Conservation (phyloP, 2,797 vertebrate genomes). For the Coregonus sp. region DNA sequence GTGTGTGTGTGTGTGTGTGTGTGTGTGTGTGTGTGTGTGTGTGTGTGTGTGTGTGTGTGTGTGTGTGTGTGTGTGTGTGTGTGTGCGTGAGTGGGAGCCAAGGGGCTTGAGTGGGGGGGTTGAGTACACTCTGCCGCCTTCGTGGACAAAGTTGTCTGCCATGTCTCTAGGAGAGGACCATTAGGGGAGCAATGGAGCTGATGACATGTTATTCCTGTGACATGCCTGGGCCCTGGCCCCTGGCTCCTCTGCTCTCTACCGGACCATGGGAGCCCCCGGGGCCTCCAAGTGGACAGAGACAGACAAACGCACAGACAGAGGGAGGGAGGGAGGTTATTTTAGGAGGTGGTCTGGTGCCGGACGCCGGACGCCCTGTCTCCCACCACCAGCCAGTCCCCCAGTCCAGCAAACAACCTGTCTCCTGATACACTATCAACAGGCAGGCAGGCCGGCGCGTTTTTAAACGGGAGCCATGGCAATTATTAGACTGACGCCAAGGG, state of each 20-base stretch:
- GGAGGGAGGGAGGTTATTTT: constrained; percentile 75
- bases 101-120: constrained; percentile 15
- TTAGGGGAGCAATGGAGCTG: constrained; percentile 80
- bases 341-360: constrained; percentile 84
- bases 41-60: constrained; percentile 24
- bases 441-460: constrained; percentile 24
- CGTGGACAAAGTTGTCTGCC: constrained; percentile 70
- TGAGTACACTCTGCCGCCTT: constrained; percentile 58
- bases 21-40: constrained; percentile 31
- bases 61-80: constrained; percentile 15
- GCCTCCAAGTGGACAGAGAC: constrained; percentile 58
- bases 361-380: constrained; percentile 80
- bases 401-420: constrained; percentile 54
- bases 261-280: constrained; percentile 61
- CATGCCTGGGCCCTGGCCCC: constrained; percentile 51
- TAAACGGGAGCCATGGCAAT: constrained; percentile 70
- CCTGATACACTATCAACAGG: constrained; percentile 74
- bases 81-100: constrained; percentile 26
- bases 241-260: constrained; percentile 47
- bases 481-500: constrained; percentile 77
- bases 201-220: constrained; percentile 85
- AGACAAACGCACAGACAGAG: constrained; percentile 56
- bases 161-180: constrained; percentile 67
- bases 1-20: constrained; percentile 5
- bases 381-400: constrained; percentile 50